Conservation (phyloP, 1,140 invertebrate species). For the Leptoteleia sp. region DNA sequence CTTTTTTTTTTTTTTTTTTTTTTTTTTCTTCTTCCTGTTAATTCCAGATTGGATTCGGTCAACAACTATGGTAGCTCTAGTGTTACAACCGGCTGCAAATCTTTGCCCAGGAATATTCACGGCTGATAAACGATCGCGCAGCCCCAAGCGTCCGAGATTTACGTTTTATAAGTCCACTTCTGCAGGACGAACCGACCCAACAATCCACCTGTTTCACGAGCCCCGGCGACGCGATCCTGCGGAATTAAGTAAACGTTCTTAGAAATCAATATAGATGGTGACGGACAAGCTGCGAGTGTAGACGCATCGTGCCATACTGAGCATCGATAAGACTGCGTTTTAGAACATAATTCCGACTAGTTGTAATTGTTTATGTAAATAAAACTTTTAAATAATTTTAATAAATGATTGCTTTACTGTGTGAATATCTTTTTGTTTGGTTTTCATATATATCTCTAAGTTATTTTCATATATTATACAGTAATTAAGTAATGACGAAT, state of each 20-base stretch:
- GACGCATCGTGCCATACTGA: constrained; percentile 25
- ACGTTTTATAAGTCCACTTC: constrained; percentile 12
- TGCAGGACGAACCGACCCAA: neutral
- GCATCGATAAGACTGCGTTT: constrained; percentile 39
- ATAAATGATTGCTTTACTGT: too few species aligned
- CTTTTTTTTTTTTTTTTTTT: too few species aligned
- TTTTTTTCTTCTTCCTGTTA: too few species aligned
- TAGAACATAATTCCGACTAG: constrained; percentile 27
- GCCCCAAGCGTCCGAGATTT: constrained; percentile 26
- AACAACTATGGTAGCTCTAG: constrained; percentile 55
- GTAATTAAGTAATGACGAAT: too few species aligned
- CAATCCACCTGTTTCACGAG: neutral
- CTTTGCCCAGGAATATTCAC: constrained; percentile 21
- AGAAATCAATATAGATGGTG: constrained; percentile 40
- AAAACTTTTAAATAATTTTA: constrained; percentile 16
- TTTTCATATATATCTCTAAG: too few species aligned
- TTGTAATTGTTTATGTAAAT: constrained; percentile 33
- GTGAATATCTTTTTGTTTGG: too few species aligned
- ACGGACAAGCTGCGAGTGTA: constrained; percentile 22
- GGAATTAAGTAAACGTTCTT: neutral
- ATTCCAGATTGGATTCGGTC: constrained; percentile 72
- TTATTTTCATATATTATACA: too few species aligned
- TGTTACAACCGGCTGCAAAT: constrained; percentile 31
- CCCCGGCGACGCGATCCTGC: neutral
- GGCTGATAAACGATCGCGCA: neutral